These are phyloP conservation scores for Panagrolaimus sp. DNA, from an alignment of 1,140 invertebrate species.

Conservation along the genomic window DNA sequence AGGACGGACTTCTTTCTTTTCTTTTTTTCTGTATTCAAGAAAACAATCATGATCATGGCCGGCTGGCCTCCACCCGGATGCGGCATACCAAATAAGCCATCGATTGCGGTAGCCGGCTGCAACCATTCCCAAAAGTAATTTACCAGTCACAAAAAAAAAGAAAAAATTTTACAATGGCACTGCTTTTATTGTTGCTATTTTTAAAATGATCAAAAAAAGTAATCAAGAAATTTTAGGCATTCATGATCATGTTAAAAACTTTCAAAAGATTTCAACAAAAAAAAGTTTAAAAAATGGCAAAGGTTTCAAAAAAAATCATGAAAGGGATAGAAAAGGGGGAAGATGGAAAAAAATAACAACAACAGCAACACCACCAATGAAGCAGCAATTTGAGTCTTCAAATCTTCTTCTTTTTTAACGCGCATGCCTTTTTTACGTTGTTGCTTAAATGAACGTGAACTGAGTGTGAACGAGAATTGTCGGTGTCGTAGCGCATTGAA, in stretches of 20 bases:
- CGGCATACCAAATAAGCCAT: neutral
- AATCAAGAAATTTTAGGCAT: neutral
- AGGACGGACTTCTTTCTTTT: neutral
- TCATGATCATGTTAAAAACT: too few relatives aligned
- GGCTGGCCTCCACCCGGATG: slow-evolving; percentile 8
- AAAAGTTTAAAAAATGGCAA: too few relatives aligned
- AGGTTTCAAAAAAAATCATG: too few relatives aligned
- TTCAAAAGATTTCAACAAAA: too few relatives aligned
- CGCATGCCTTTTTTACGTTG: slow-evolving; percentile 4
- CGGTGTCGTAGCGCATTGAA: slow-evolving; percentile 9
- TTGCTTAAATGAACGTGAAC: slow-evolving; percentile 13
- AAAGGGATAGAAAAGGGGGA: too few relatives aligned
- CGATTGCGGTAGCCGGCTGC: slow-evolving; percentile 13
- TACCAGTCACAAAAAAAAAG: too few relatives aligned
- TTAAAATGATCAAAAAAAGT: slow-evolving; percentile 13
- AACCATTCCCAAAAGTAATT: too few relatives aligned
- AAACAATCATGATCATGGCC: slow-evolving; percentile 17
- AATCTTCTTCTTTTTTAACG: neutral
- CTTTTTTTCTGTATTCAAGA: neutral
- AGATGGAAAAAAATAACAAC: too few relatives aligned
- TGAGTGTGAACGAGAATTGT: slow-evolving; percentile 8
- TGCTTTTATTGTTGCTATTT: neutral
- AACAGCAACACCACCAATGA: too few relatives aligned
- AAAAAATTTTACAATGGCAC: too few relatives aligned
- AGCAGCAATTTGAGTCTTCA: too few relatives aligned